Conservation (phyloP, 1,140 invertebrate genomes). For the Calephelis nemesis region DNA sequence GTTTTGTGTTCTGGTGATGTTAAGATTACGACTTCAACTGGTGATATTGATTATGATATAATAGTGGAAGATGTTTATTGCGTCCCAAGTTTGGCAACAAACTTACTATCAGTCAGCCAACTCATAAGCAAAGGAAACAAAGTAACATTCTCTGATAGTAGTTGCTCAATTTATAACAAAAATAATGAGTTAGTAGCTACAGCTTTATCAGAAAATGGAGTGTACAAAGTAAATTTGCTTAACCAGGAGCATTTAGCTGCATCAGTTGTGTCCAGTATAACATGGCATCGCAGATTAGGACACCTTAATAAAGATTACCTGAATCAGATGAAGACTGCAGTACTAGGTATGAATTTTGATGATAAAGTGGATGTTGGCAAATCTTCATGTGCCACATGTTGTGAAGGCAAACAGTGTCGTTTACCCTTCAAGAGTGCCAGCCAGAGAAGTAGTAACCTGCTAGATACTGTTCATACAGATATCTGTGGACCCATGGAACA, state of each 20-base stretch:
- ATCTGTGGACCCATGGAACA: too few relatives aligned
- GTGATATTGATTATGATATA: conserved; percentile 29
- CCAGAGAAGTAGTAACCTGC: too few relatives aligned
- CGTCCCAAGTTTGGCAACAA: conserved; percentile 18
- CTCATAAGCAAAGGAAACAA: conserved; percentile 24
- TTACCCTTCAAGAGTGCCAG: not conserved
- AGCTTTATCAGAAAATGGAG: conserved; percentile 28
- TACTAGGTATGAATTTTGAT: not conserved
- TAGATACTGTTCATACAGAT: too few relatives aligned
- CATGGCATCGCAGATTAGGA: conserved; percentile 25
- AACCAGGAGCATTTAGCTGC: not conserved
- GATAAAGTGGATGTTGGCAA: not conserved
- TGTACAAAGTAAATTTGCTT: conserved; percentile 29
- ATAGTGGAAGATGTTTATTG: conserved; percentile 24
- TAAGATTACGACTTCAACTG: conserved; percentile 28
- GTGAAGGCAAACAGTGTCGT: not conserved
- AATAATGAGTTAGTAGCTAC: conserved; percentile 30
- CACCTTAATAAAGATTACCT: conserved; percentile 2
- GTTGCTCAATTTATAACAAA: conserved; percentile 30
- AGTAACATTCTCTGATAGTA: conserved; percentile 21
- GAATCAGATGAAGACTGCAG: not conserved
- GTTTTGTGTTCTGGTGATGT: conserved; percentile 32
- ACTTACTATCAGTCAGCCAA: not conserved
- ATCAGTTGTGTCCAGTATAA: not conserved
- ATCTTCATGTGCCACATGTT: not conserved